A percentile compares a stretch with the other conserved stretches of the same genome.
phyloP scores from a whole-genome alignment of 2,113 vertebrate genomes.

The Cheirogaleus medius region DNA sequence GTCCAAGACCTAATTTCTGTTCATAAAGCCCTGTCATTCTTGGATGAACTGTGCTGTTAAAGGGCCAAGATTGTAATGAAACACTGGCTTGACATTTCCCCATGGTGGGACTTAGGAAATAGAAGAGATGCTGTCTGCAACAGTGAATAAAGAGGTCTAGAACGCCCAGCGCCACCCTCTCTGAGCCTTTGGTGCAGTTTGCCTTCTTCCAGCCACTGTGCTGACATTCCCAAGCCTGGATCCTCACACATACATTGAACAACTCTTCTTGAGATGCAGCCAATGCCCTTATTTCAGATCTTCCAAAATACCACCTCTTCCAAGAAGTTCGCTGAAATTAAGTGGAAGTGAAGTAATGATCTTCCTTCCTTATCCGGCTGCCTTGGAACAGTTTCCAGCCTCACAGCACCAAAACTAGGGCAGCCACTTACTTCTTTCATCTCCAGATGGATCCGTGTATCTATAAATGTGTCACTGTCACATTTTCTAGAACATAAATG shows the following conservation, averaged over 20 bases:
- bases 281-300: conserved; percentile 1
- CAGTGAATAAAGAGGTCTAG: not conserved
- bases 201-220: not conserved
- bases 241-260: not conserved
- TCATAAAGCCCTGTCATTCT: conserved; percentile 39
- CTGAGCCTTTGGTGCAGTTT: not conserved
- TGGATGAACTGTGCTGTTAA: not conserved
- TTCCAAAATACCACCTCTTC: conserved; percentile 29
- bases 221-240: not conserved
- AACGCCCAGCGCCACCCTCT: not conserved
- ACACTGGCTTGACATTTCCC: not conserved
- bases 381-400: not conserved
- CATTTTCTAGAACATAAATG: conserved; percentile 34
- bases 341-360: not conserved
- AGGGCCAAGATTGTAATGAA: conserved; percentile 59
- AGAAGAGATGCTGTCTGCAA: not conserved
- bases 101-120: not conserved
- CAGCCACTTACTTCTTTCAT: not conserved
- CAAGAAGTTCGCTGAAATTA: conserved; percentile 43
- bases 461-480: not conserved
- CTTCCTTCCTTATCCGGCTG: not conserved
- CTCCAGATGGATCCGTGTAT: not conserved
- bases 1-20: conserved; percentile 56
- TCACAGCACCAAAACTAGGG: not conserved
- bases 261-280: not conserved